Base-by-base conservation (phyloP, 2,888 invertebrate species). In the Drosophila hamatofila region DNA sequence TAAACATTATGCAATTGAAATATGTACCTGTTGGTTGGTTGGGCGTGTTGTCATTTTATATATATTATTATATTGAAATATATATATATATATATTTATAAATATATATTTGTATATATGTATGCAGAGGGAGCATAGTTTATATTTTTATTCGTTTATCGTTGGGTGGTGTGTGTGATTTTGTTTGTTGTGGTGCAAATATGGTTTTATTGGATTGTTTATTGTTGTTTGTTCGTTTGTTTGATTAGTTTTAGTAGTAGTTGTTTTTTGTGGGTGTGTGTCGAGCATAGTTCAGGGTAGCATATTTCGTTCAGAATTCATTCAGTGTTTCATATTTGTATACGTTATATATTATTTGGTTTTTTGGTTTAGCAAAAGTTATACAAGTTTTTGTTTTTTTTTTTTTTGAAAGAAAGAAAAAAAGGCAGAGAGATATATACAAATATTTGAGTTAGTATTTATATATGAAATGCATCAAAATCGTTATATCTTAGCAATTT, bases 1-100 rank as follows among this genome's bases (percentile, higher is more conserved):
- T 98, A 94, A 99, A 98, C 99, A 99, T 99, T 94, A 98, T 98
- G 94, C 98, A 98, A 95, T 98, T 98, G 95, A 99, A 99, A 95
- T 98, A 98, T 89, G 98, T 98, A 93, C 97, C 97, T 96, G 92
- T 94, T 92, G 91, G 91, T 91, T 91, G 91, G 91, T 91, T 91
- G 92, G 91, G 92, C 92, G 92, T 91, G 91, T 91, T 83, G 78
- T 87, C 89, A 87, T 87, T 89, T 80, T 37, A n/a, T 75, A 83
- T 78, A 89, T 88, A 76, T 64, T 64, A 68, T 48, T 63, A 67
- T 37, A 58, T 48, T 37, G 21, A n/a, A 39, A 55, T 30, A 57
- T 44, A 57, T 33, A 56, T 79, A 89, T 88, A 75, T 64, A 35
- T 16, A 35, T 35, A 16, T 35, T 14, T 35, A 14, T 35, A 8